These are phyloP conservation scores for Epirrita christyi DNA, from an alignment of 2,888 invertebrate species.

Conservation along the genomic window DNA sequence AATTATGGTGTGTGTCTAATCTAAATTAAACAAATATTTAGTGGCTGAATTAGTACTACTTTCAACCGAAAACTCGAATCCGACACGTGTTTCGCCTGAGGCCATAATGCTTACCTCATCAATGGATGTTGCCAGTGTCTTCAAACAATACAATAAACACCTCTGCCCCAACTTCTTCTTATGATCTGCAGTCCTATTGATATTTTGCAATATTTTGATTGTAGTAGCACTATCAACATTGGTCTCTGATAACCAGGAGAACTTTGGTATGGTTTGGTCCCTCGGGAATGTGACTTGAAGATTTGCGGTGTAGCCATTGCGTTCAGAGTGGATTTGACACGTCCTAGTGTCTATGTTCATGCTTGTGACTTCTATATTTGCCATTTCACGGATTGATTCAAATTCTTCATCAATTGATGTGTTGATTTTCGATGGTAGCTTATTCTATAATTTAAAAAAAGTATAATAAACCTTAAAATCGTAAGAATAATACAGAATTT, in stretches of 20 bases:
- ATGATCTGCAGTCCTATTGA: conserved; percentile 92
- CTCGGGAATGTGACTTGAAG: conserved; percentile 86
- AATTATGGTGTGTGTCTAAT: too few species aligned
- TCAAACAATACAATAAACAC: conserved; percentile 94
- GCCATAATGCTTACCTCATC: conserved; percentile 67
- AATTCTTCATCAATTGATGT: conserved; percentile 79
- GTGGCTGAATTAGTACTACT: too few species aligned
- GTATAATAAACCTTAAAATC: too few species aligned
- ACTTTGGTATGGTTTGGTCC: conserved; percentile 78
- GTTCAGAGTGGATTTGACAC: conserved; percentile 84
- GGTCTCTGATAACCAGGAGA: conserved; percentile 80
- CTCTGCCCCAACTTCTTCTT: conserved; percentile 93
- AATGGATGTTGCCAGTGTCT: conserved; percentile 76
- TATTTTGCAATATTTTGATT: conserved; percentile 90
- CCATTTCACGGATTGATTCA: conserved; percentile 80
- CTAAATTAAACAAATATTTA: too few species aligned
- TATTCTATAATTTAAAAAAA: conserved; percentile 57
- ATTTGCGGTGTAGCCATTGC: conserved; percentile 81
- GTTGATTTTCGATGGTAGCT: conserved; percentile 62
- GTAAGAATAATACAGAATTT: too few species aligned
- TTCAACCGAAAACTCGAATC: too few species aligned
- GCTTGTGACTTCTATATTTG: conserved; percentile 81
- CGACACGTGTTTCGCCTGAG: too few species aligned
- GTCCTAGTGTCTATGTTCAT: conserved; percentile 85
- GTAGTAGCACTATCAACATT: conserved; percentile 89